These are phyloP conservation scores for Merluccius polli DNA, from an alignment of 2,797 vertebrate species.

Conservation along the genomic window DNA sequence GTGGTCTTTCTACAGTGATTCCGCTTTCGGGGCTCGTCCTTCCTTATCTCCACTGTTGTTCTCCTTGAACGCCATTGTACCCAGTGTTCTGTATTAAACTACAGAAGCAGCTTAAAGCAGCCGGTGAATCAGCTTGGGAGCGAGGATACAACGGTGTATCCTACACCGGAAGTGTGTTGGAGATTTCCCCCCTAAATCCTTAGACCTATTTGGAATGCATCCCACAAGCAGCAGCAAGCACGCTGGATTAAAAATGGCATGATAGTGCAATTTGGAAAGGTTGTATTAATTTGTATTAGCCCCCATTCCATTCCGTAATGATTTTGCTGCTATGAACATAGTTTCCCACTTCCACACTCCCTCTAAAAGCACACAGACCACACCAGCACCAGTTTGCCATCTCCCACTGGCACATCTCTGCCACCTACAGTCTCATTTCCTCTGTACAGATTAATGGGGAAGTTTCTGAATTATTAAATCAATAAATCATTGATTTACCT, in stretches of 20 bases:
- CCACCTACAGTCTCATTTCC: not conserved
- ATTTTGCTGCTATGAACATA: not conserved
- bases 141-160: not conserved
- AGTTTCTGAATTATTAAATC: constrained; percentile 1
- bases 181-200: not conserved
- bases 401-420: not conserved
- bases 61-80: too few relatives aligned
- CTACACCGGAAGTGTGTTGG: not conserved
- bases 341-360: not conserved
- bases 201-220: too few relatives aligned
- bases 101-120: not conserved
- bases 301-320: not conserved
- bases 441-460: not conserved
- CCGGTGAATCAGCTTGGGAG: not conserved
- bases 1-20: not conserved
- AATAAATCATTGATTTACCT: too few relatives aligned
- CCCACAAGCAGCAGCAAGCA: too few relatives aligned
- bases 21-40: not conserved
- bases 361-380: not conserved
- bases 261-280: too few relatives aligned
- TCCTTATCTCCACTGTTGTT: not conserved
- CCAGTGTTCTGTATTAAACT: too few relatives aligned
- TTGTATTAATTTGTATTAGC: not conserved
- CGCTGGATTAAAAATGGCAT: too few relatives aligned
- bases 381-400: not conserved